phyloP scores from a whole-genome alignment of 1,140 invertebrate genomes.

The Meloidogyne floridensis region DNA sequence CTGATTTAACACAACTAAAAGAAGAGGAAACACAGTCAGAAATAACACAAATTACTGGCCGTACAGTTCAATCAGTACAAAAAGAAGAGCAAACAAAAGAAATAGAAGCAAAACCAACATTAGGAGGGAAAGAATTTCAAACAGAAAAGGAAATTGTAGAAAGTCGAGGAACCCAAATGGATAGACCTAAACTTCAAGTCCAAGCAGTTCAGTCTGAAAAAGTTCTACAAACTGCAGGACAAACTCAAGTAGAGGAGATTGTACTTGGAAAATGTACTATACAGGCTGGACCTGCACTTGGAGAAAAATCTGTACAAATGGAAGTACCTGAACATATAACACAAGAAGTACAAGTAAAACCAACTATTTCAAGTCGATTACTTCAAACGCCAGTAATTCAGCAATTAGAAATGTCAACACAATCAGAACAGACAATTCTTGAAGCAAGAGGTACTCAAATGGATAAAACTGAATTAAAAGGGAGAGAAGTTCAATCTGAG shows the following conservation, averaged over 20 bases:
- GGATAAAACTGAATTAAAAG: background rate
- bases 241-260: background rate
- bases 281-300: background rate
- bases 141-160: background rate
- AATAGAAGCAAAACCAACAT: background rate
- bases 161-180: background rate
- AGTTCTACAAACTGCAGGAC: background rate
- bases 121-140: slow-evolving; percentile 1
- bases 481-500: background rate
- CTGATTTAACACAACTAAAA: background rate
- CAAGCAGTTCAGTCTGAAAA: slow-evolving; percentile 1
- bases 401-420: background rate
- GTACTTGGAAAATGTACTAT: slow-evolving; percentile 2
- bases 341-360: background rate
- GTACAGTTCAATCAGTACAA: background rate
- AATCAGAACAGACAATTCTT: background rate
- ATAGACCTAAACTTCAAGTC: background rate
- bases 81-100: slow-evolving; percentile 9
- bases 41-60: background rate
- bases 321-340: background rate
- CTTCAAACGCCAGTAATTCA: background rate
- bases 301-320: background rate
- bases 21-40: slow-evolving; percentile 4
- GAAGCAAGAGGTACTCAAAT: background rate
- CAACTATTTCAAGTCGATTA: background rate